Percentiles rank a stretch among this genome's conserved stretches.
Evolutionary conservation across 2,888 invertebrate species (phyloP).

Genomic region (Drosophila meridiana): DNA sequence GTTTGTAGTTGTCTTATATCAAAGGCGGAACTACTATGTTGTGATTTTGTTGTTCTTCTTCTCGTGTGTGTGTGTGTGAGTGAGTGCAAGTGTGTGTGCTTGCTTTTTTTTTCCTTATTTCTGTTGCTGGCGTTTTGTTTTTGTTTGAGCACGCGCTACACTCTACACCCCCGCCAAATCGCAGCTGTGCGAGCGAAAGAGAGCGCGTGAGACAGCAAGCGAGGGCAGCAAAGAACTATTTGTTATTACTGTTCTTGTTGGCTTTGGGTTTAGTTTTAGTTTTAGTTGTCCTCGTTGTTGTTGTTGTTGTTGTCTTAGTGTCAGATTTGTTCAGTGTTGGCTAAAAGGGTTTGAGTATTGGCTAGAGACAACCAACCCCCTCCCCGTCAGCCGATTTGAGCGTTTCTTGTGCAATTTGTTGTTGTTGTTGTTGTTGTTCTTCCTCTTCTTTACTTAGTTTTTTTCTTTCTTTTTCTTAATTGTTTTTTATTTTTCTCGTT

Average conservation of each 20-base stretch:
- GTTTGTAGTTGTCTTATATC: slow-evolving; percentile 25
- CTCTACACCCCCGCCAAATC: slow-evolving; percentile 38
- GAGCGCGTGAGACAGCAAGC: slow-evolving; percentile 3
- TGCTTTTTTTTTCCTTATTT: neutral
- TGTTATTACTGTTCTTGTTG: slow-evolving; percentile 14
- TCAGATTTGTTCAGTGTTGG: slow-evolving; percentile 22
- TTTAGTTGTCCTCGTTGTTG: neutral
- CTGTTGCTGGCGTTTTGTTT: slow-evolving; percentile 16
- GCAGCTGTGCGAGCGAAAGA: slow-evolving; percentile 4
- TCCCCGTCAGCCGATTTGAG: slow-evolving; percentile 25
- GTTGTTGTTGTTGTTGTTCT: slow-evolving; percentile 19
- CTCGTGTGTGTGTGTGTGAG: neutral
- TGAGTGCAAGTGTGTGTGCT: neutral
- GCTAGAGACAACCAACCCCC: slow-evolving; percentile 33
- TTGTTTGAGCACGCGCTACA: slow-evolving; percentile 43
- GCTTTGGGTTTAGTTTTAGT: slow-evolving; percentile 1
- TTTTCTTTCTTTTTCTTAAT: neutral
- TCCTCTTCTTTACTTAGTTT: slow-evolving; percentile 14
- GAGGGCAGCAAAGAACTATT: slow-evolving; percentile 7
- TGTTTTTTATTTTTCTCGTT: neutral
- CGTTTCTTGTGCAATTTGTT: slow-evolving; percentile 25
- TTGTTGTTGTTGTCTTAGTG: slow-evolving; percentile 9
- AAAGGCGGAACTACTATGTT: slow-evolving; percentile 49
- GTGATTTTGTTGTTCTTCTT: slow-evolving; percentile 24
- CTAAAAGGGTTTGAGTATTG: slow-evolving; percentile 26